phyloP scores from a whole-genome alignment of 2,797 vertebrate genomes.

The Anguilla megastoma region DNA sequence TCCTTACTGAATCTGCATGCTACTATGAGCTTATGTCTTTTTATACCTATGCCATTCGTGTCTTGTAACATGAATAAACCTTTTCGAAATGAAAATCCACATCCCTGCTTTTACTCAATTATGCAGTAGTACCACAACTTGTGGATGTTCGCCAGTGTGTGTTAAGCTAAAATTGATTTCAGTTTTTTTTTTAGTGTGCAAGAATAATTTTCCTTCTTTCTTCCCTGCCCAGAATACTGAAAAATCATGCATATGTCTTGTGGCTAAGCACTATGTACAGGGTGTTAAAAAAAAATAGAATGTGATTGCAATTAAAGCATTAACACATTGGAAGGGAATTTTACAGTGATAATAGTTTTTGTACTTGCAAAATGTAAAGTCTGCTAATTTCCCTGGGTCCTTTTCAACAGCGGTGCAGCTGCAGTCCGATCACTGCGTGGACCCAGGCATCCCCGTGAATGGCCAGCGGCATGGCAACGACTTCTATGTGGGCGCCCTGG shows the following conservation, averaged over 20 bases:
- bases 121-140: conserved; percentile 44
- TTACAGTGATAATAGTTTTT: not conserved
- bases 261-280: not conserved
- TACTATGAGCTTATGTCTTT: conserved; percentile 16
- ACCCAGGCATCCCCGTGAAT: conserved; percentile 94
- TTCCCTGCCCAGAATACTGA: not conserved
- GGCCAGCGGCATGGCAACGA: conserved; percentile 94
- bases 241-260: not conserved
- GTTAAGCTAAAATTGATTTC: not conserved
- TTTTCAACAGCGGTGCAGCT: conserved; percentile 83
- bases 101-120: conserved; percentile 55
- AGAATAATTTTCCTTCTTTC: not conserved
- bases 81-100: conserved; percentile 50
- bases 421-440: conserved; percentile 95
- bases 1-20: not conserved
- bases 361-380: not conserved
- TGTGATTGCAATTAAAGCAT: not conserved
- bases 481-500: conserved; percentile 94
- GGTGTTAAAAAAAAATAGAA: not conserved
- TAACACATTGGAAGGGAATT: not conserved
- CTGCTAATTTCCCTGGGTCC: not conserved
- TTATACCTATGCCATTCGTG: conserved; percentile 36
- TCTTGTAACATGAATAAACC: conserved; percentile 45
- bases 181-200: not conserved
- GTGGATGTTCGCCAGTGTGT: conserved; percentile 21